Percentiles rank a stretch among this genome's conserved stretches.
phyloP scores from a whole-genome alignment of 2,113 vertebrate genomes.

The Epinephelus cyanopodus region DNA sequence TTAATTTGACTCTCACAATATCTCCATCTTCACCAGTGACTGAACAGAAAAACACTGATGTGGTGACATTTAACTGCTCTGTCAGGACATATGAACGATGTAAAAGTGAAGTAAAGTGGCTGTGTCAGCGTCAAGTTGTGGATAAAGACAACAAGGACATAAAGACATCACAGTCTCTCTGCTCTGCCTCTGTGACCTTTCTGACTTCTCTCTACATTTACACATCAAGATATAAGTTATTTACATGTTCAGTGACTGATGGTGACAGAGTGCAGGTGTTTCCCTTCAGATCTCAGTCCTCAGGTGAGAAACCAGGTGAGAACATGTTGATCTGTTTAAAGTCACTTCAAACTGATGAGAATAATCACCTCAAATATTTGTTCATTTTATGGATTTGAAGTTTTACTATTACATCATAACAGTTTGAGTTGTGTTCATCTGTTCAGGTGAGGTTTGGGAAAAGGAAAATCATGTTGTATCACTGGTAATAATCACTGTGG shows the following conservation, averaged over 20 bases:
- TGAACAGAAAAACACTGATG: rapidly evolving
- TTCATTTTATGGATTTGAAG: too few species aligned
- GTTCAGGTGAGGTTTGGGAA: too few species aligned
- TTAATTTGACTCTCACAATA: neutral
- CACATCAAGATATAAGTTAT: too few species aligned
- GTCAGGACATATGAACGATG: neutral
- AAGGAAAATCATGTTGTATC: neutral
- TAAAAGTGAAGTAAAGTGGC: constrained; percentile 2
- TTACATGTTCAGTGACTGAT: constrained; percentile 13
- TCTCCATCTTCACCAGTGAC: neutral
- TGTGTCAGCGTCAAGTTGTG: neutral
- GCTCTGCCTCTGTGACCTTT: neutral
- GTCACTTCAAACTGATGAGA: too few species aligned
- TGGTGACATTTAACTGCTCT: neutral
- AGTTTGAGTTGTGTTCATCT: too few species aligned
- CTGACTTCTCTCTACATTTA: too few species aligned
- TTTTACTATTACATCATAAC: too few species aligned
- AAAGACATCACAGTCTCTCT: neutral
- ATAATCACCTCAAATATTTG: too few species aligned
- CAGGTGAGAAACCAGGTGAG: too few species aligned
- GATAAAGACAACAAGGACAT: neutral
- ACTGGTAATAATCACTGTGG: neutral
- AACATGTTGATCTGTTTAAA: too few species aligned
- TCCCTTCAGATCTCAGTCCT: neutral
- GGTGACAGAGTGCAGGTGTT: neutral